A percentile compares a stretch with the other conserved stretches of the same genome.
phyloP scores from a whole-genome alignment of 30 jellyfish, hydroid and myxozoan genomes.

The Aurelia aurita region DNA sequence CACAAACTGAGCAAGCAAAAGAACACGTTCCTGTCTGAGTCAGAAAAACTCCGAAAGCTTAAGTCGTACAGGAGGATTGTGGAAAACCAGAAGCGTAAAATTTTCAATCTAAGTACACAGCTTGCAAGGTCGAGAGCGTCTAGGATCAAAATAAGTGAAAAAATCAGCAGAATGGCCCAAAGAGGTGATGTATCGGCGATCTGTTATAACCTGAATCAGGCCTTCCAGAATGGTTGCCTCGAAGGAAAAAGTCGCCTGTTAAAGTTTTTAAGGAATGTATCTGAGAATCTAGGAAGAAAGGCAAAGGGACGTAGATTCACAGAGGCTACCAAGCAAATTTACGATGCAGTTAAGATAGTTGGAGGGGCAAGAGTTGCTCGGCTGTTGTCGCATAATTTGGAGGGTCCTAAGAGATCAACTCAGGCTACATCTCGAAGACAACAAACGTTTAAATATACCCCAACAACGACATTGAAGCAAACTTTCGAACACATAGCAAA shows the following conservation, averaged over 20 bases:
- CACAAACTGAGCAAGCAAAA: slow-evolving; percentile 3
- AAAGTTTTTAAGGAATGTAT: too few relatives aligned
- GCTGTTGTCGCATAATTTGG: slow-evolving; percentile 8
- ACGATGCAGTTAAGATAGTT: slow-evolving; percentile 10
- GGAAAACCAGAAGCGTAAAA: background rate
- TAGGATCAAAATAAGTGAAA: background rate
- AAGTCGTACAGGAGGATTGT: background rate
- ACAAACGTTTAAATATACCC: background rate
- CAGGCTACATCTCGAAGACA: background rate
- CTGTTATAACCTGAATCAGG: slow-evolving; percentile 11
- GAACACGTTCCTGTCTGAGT: slow-evolving; percentile 11
- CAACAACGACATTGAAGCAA: background rate
- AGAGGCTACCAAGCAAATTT: slow-evolving; percentile 6
- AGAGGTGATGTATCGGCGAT: slow-evolving; percentile 16
- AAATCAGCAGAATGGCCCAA: slow-evolving; percentile 12
- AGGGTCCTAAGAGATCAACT: too few relatives aligned
- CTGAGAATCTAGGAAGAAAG: background rate
- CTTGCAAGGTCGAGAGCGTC: too few relatives aligned
- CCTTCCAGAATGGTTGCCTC: slow-evolving; percentile 5
- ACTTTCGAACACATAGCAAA: slow-evolving; percentile 13
- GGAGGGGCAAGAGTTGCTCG: slow-evolving; percentile 15
- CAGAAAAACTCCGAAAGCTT: slow-evolving; percentile 12
- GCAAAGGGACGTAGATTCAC: slow-evolving; percentile 12
- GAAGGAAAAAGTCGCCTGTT: too few relatives aligned
- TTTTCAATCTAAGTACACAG: too few relatives aligned